Conservation (phyloP, 2,113 vertebrate species). For the Microcebus lehilahytsara region DNA sequence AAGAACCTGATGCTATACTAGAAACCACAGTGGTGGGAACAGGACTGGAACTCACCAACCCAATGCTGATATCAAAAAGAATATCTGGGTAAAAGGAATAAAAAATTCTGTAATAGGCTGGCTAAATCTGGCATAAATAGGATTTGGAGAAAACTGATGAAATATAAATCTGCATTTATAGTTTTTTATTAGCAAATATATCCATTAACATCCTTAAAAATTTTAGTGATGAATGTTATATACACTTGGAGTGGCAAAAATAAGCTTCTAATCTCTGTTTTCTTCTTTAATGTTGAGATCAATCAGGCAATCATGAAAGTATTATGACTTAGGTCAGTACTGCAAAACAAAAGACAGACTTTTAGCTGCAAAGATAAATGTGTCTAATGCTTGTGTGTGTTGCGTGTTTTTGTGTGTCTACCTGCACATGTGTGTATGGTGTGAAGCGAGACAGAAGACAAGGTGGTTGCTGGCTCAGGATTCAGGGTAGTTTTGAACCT, state of each 20-base stretch:
- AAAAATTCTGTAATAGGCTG: neutral
- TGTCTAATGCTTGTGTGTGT: neutral
- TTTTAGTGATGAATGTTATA: neutral
- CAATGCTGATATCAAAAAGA: neutral
- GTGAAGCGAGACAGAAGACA: neutral
- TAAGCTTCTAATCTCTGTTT: constrained; percentile 47
- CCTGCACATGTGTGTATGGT: neutral
- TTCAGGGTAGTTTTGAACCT: constrained; percentile 22
- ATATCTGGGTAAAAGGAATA: neutral
- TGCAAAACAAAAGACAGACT: constrained; percentile 54
- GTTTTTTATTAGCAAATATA: neutral
- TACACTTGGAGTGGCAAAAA: neutral
- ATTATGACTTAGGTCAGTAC: constrained; percentile 39
- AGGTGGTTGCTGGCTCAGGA: neutral
- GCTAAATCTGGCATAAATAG: neutral
- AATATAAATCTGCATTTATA: neutral
- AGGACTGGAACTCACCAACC: neutral
- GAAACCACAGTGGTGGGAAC: neutral
- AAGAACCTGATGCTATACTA: constrained; percentile 52
- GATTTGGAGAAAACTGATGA: neutral
- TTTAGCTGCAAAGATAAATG: constrained; percentile 49
- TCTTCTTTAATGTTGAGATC: constrained; percentile 43
- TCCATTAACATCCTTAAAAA: neutral
- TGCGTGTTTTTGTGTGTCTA: neutral
- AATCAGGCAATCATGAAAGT: constrained; percentile 30